Evolutionary conservation across 2,113 vertebrate genomes (phyloP), one percentile per base, ranked within the genome.

Genomic region (Agapornis roseicollis): DNA sequence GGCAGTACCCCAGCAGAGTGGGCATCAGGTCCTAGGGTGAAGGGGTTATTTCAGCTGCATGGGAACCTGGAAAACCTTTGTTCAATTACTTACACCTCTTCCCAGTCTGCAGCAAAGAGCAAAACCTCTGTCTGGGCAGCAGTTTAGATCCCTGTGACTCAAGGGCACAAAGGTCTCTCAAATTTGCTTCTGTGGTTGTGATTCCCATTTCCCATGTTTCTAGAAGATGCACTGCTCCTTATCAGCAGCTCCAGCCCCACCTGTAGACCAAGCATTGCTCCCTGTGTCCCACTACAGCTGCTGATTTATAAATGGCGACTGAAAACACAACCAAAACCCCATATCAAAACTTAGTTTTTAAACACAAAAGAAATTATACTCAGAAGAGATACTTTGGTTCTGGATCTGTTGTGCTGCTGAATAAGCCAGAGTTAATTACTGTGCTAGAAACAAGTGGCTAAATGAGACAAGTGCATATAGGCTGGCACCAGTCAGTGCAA

Each of bases 151-250:
- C 41, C 53, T 6, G 11, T 15, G n/a, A 19, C 50, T 37, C 25
- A 0, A 29, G 18, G 70, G 70, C 70, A 64, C 5, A 1, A 27
- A 83, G 9, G 1, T 3, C 8, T 42, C 78, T 2, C 6, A 3
- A 2, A 35, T 50, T 15, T 3, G 0, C 27, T 58, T 16, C 15
- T 0, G 41, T 5, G 8, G 6, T 18, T 24, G 23, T n/a, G 20
- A 22, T 24, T 68, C 27, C n/a, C n/a, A 7, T 14, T 17, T 33
- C 39, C 31, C 29, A 19, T 17, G 0, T 28, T 55, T 2, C 80
- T 71, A 64, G 80, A 17, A 37, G 28, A 10, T 1, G 3, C 60
- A 2, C 1, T 0, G 6, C 20, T 42, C 64, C n/a, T 13, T 3
- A 2, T 2, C 27, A 1, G n/a, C 31, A 3, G 47, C 81, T 82